These are phyloP conservation scores for Numida meleagris DNA, from an alignment of 2,113 vertebrate genomes.

Conservation along the genomic window DNA sequence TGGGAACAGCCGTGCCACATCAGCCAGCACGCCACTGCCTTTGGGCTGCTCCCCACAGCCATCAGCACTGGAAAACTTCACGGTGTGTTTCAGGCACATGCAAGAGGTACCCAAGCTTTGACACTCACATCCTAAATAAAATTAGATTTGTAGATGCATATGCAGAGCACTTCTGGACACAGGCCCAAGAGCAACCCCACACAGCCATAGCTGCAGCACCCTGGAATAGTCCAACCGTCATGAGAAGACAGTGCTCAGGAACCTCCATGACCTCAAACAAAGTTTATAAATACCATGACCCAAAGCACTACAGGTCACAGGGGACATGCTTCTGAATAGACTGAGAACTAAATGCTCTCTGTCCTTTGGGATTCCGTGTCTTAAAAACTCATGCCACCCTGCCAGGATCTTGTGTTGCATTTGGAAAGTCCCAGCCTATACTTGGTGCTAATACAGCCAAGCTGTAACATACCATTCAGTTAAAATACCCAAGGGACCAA, in stretches of 20 bases:
- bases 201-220: fast-evolving
- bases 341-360: background rate
- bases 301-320: background rate
- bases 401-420: fast-evolving
- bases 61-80: background rate
- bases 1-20: background rate
- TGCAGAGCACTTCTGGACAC: background rate
- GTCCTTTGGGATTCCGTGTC: background rate
- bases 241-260: background rate
- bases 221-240: background rate
- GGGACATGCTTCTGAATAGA: constrained; percentile 10
- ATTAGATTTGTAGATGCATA: background rate
- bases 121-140: background rate
- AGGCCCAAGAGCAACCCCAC: background rate
- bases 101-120: background rate
- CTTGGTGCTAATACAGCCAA: background rate
- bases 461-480: background rate
- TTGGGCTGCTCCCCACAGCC: background rate
- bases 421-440: background rate
- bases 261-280: background rate
- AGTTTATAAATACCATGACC: background rate
- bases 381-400: background rate
- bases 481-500: background rate
- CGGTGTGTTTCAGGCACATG: background rate
- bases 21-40: background rate